These are phyloP conservation scores for Xestia c-nigrum DNA, from an alignment of 2,888 invertebrate species.

Conservation along the genomic window DNA sequence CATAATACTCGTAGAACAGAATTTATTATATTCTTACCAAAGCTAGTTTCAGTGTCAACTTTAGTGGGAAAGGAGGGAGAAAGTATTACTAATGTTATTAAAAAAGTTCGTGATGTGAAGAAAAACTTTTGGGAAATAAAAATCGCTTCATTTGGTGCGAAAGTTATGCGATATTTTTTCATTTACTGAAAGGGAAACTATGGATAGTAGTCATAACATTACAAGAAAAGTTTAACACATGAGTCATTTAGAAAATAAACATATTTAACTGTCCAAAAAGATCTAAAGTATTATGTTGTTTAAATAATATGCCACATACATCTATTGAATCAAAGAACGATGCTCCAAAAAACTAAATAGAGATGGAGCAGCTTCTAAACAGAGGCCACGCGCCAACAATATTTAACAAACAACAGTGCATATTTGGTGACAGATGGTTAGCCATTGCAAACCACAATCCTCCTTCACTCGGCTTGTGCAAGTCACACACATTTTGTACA, in stretches of 20 bases:
- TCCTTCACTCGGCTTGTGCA: background rate
- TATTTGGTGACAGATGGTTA: conserved; percentile 34
- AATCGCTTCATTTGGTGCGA: conserved; percentile 35
- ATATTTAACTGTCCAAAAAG: background rate
- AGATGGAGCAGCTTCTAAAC: conserved; percentile 1
- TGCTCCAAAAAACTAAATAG: background rate
- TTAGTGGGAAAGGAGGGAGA: conserved; percentile 8
- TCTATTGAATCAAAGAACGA: background rate
- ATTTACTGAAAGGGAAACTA: conserved; percentile 12
- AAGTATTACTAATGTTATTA: conserved; percentile 44
- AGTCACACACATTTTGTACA: conserved; percentile 13
- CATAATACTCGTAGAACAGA: background rate
- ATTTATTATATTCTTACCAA: conserved; percentile 21
- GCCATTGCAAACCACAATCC: conserved; percentile 34
- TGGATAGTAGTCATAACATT: background rate
- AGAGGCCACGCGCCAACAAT: background rate
- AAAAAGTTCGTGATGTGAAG: conserved; percentile 36
- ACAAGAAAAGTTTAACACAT: conserved; percentile 13
- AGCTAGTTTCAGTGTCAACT: conserved; percentile 9
- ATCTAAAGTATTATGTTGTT: background rate
- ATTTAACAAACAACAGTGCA: conserved; percentile 16
- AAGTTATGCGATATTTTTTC: conserved; percentile 41
- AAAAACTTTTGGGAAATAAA: conserved; percentile 27
- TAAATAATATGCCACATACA: background rate
- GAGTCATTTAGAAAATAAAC: background rate